Evolutionary conservation across 1,140 invertebrate genomes (phyloP).

Genomic region (Leptinotarsa defecta): DNA sequence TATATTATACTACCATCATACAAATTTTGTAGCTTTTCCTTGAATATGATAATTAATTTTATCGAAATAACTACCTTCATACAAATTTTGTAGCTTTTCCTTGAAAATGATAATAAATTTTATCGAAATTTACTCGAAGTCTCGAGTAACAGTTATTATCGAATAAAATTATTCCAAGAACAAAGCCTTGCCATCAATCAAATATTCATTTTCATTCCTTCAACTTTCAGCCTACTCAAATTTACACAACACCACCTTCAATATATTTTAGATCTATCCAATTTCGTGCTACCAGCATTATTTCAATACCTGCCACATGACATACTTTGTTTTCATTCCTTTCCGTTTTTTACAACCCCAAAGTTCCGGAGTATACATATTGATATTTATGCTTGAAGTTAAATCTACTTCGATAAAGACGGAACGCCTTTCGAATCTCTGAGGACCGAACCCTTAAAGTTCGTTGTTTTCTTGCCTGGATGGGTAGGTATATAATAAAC

Average conservation of each 20-base stretch:
- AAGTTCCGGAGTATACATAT: background rate
- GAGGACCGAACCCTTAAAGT: background rate
- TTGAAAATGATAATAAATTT: no score
- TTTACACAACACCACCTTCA: background rate
- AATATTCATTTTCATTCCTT: no score
- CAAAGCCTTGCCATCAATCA: no score
- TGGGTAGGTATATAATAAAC: background rate
- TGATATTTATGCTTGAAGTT: background rate
- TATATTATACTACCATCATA: no score
- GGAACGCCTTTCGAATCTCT: background rate
- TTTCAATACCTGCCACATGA: background rate
- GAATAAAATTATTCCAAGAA: no score
- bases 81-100: no score
- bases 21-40: no score
- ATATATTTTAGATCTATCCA: background rate
- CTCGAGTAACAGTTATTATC: no score
- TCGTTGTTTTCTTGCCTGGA: background rate
- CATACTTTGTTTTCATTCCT: background rate
- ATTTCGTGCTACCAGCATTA: background rate
- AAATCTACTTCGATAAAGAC: constrained; percentile 4
- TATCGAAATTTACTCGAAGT: no score
- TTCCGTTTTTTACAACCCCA: background rate
- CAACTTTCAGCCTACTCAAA: no score
- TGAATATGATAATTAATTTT: no score
- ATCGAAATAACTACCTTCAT: no score